A percentile compares a stretch with the other conserved stretches of the same genome.
phyloP scores from a whole-genome alignment of 1,140 invertebrate species.

The Heliconius melpomene region DNA sequence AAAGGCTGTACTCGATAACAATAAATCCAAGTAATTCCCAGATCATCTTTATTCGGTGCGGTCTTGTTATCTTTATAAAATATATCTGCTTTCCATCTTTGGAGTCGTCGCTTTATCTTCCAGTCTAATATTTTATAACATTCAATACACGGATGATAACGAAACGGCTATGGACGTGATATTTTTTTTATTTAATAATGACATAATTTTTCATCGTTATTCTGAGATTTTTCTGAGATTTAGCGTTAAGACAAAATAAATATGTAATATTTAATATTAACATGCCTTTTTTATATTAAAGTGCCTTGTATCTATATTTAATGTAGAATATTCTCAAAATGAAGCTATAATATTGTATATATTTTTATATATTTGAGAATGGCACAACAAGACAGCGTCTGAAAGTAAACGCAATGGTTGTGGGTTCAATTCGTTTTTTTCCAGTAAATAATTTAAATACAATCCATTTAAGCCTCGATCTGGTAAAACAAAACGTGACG shows the following conservation, averaged over 20 bases:
- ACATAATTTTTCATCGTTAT: not conserved
- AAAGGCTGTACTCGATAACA: not conserved
- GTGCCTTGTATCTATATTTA: not conserved
- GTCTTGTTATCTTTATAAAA: conserved; percentile 29
- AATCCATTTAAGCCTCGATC: too few species aligned
- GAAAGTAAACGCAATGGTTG: too few species aligned
- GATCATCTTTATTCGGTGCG: conserved; percentile 26
- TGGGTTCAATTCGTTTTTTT: too few species aligned
- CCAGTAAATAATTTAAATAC: too few species aligned
- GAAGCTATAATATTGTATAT: too few species aligned
- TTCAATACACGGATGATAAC: conserved; percentile 30
- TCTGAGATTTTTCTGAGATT: not conserved
- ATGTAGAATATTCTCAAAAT: not conserved
- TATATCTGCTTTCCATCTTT: conserved; percentile 30
- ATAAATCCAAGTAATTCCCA: not conserved
- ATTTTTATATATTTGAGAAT: too few species aligned
- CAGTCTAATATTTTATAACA: conserved; percentile 35
- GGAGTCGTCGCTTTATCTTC: conserved; percentile 25
- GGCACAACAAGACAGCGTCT: too few species aligned
- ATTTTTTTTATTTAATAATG: conserved; percentile 18
- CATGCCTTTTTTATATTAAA: too few species aligned
- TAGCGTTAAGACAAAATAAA: not conserved
- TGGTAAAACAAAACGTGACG: too few species aligned
- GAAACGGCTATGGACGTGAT: conserved; percentile 21
- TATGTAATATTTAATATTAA: too few species aligned